Evolutionary conservation across 2,888 invertebrate species (phyloP).

Genomic region (Odontomyia ornata): DNA sequence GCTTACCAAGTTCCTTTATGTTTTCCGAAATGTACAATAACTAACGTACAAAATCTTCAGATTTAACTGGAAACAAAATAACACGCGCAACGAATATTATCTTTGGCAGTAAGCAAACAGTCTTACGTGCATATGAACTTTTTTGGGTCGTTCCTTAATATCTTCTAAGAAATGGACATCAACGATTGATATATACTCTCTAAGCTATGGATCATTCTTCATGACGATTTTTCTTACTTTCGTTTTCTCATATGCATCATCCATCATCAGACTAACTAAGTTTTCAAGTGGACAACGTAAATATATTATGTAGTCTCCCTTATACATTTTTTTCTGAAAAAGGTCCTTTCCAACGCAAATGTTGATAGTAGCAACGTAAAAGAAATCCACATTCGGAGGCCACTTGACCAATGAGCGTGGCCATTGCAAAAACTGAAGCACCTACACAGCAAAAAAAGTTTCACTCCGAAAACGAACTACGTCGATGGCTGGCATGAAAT

Average conservation of each 20-base stretch:
- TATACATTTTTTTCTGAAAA: background rate
- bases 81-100: no score
- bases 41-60: no score
- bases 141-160: no score
- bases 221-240: background rate
- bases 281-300: constrained; percentile 38
- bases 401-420: background rate
- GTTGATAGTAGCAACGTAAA: background rate
- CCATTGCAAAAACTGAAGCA: constrained; percentile 23
- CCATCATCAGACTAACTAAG: constrained; percentile 39
- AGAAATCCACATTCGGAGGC: background rate
- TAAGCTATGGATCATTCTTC: background rate
- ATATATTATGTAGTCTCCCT: constrained; percentile 13
- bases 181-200: background rate
- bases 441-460: constrained; percentile 18
- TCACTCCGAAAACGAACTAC: background rate
- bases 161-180: no score
- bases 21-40: no score
- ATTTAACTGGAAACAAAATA: no score
- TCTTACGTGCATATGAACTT: no score
- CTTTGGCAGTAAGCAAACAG: no score
- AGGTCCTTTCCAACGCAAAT: constrained; percentile 17
- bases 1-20: no score
- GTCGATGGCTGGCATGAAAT: constrained; percentile 15
- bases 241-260: constrained; percentile 29